These are phyloP conservation scores for Coranthus polyacanthus DNA, from an alignment of 2,797 vertebrate species.

Conservation along the genomic window DNA sequence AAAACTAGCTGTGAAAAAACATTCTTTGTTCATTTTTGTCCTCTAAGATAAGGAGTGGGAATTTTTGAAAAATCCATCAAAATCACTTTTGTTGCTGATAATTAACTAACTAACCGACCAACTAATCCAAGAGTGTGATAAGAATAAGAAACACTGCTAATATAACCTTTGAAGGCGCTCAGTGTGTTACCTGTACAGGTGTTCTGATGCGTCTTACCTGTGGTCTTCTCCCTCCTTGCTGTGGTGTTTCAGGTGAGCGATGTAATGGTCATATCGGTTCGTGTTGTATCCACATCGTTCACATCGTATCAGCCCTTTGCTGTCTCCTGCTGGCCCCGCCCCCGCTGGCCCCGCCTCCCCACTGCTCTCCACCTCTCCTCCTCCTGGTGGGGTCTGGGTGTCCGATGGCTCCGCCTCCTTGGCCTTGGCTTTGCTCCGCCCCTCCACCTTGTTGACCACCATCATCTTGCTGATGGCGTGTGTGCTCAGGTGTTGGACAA, in stretches of 20 bases:
- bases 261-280: conserved; percentile 97
- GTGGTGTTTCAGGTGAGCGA: conserved; percentile 97
- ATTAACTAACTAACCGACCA: too few species aligned
- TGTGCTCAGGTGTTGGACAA: conserved; percentile 92
- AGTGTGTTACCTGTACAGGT: not conserved
- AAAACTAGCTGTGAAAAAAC: too few species aligned
- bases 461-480: conserved; percentile 94
- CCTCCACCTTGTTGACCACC: conserved; percentile 91
- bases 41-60: too few species aligned
- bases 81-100: too few species aligned
- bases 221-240: conserved; percentile 92
- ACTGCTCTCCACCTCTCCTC: conserved; percentile 69
- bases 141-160: too few species aligned
- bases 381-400: conserved; percentile 32
- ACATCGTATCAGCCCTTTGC: conserved; percentile 95
- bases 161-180: too few species aligned
- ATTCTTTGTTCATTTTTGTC: too few species aligned
- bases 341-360: conserved; percentile 67
- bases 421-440: conserved; percentile 85
- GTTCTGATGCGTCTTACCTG: conserved; percentile 57
- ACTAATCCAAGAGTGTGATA: too few species aligned
- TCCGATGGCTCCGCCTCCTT: conserved; percentile 70
- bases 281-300: conserved; percentile 98
- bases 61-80: too few species aligned
- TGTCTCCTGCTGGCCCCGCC: conserved; percentile 78